phyloP scores from a whole-genome alignment of 2,888 invertebrate species.

The Agrotis ipsilon region DNA sequence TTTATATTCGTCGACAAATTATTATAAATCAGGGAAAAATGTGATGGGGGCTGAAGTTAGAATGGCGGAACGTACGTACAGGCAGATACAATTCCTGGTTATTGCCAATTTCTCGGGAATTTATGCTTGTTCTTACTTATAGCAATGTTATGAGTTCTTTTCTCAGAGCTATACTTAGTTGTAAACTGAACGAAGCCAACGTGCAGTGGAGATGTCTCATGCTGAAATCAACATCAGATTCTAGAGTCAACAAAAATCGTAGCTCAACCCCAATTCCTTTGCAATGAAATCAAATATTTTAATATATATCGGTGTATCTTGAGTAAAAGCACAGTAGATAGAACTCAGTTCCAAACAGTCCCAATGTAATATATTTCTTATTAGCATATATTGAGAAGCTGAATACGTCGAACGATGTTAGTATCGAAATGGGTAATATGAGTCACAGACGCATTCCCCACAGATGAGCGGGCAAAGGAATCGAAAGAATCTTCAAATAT shows the following conservation, averaged over 20 bases:
- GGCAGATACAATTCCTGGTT: not conserved
- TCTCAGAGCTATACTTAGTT: not conserved
- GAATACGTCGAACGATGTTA: slow-evolving; percentile 30
- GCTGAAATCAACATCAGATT: not conserved
- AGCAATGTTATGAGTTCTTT: too few relatives aligned
- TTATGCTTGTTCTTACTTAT: not conserved
- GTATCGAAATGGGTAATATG: slow-evolving; percentile 36
- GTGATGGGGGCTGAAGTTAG: not conserved
- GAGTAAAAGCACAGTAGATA: not conserved
- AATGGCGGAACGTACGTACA: slow-evolving; percentile 10
- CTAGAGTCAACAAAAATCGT: not conserved
- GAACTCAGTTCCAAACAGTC: not conserved
- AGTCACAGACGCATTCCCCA: slow-evolving; percentile 38
- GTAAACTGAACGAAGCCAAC: not conserved
- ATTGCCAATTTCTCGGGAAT: not conserved
- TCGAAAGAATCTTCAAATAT: slow-evolving; percentile 49
- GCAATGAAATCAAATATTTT: not conserved
- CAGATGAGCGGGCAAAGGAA: slow-evolving; percentile 42
- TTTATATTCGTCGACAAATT: slow-evolving; percentile 21
- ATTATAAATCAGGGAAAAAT: slow-evolving; percentile 20
- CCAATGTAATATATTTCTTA: slow-evolving; percentile 19
- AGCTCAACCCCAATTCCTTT: not conserved
- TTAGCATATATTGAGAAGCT: slow-evolving; percentile 17
- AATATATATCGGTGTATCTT: not conserved
- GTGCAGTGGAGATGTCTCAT: not conserved